Evolutionary conservation across 2,113 vertebrate species (phyloP).

Genomic region (Periophthalmus modestus): DNA sequence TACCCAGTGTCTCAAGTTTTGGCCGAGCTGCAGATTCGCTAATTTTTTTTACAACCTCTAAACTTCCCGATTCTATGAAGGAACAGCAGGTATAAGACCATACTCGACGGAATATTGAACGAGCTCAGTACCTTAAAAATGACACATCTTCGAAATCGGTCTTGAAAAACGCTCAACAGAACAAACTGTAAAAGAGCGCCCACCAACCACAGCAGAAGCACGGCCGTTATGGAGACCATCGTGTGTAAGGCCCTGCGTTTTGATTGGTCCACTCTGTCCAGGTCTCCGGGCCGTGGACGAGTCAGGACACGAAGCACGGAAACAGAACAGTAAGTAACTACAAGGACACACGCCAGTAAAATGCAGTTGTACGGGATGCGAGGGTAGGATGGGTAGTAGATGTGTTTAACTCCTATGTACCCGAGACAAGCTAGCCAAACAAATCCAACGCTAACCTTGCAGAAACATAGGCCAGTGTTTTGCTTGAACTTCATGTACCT

Average conservation of each 20-base stretch:
- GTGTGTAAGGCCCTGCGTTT: conserved; percentile 24
- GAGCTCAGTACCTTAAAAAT: rapidly evolving
- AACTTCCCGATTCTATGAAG: conserved; percentile 5
- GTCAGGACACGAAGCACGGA: conserved; percentile 23
- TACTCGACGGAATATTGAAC: not conserved
- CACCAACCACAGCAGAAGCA: not conserved
- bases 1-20: no score
- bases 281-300: conserved; percentile 4
- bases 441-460: not conserved
- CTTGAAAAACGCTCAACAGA: not conserved
- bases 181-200: rapidly evolving
- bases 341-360: rapidly evolving
- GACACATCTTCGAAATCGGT: rapidly evolving
- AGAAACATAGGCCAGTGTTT: not conserved
- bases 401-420: rapidly evolving
- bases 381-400: rapidly evolving
- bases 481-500: not conserved
- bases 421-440: conserved; percentile 7
- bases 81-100: conserved; percentile 35
- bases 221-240: not conserved
- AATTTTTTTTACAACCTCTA: not conserved
- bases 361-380: rapidly evolving
- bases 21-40: not conserved
- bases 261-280: not conserved
- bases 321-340: conserved; percentile 20